Percentiles rank a stretch among this genome's conserved stretches.
Evolutionary conservation across 2,888 invertebrate genomes (phyloP).

Genomic region (Allolobophora icterica): DNA sequence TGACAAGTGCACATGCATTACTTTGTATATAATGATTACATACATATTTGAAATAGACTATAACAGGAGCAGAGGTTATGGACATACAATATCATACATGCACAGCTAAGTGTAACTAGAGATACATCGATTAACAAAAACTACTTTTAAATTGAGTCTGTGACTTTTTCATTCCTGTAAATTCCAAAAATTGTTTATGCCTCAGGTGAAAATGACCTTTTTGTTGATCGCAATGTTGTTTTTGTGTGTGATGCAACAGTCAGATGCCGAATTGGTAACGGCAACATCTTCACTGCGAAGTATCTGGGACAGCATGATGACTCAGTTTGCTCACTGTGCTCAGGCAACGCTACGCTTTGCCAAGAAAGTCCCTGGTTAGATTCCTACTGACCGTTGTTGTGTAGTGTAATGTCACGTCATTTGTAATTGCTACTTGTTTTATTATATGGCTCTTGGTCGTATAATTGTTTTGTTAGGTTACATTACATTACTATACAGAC

Average conservation of each 20-base stretch:
- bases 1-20: too few relatives aligned
- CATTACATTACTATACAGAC: not conserved
- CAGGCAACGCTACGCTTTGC: conserved; percentile 57
- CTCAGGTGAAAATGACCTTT: too few relatives aligned
- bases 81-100: too few relatives aligned
- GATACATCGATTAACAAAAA: too few relatives aligned
- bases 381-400: not conserved
- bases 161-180: too few relatives aligned
- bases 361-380: conserved; percentile 59
- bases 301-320: conserved; percentile 57
- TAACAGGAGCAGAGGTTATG: too few relatives aligned
- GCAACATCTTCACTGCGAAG: not conserved
- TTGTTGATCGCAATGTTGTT: not conserved
- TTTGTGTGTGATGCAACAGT: not conserved
- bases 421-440: not conserved
- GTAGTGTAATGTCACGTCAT: not conserved
- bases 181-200: too few relatives aligned
- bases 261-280: not conserved
- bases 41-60: too few relatives aligned
- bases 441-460: not conserved
- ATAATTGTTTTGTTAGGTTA: not conserved
- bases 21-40: too few relatives aligned
- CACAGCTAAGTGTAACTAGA: too few relatives aligned
- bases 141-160: too few relatives aligned
- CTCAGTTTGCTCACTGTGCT: conserved; percentile 55